phyloP scores from a whole-genome alignment of 2,113 vertebrate species.

The Pygathrix nemaeus region DNA sequence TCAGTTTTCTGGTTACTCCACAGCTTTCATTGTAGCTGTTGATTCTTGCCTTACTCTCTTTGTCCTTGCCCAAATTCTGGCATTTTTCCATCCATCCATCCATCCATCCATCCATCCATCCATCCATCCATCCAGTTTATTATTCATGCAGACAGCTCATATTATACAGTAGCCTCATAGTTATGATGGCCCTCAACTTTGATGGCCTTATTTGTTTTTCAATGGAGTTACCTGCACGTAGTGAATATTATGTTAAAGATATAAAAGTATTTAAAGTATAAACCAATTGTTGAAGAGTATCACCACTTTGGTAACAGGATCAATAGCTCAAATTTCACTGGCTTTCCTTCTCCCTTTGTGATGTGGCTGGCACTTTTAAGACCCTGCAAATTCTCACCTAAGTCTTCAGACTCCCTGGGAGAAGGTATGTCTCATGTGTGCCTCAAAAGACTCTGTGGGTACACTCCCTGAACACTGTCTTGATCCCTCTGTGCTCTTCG shows the following conservation, averaged over 20 bases:
- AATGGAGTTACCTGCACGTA: neutral
- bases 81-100: neutral
- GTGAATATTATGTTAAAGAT: neutral
- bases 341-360: neutral
- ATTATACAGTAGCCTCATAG: neutral
- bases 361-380: neutral
- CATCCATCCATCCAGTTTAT: neutral
- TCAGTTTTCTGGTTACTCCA: neutral
- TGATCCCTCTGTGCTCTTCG: neutral
- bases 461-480: neutral
- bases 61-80: neutral
- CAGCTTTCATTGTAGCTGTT: neutral
- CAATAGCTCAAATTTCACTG: neutral
- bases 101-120: too few relatives aligned
- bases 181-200: neutral
- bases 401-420: neutral
- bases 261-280: slow-evolving; percentile 11
- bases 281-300: neutral
- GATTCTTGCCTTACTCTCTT: neutral
- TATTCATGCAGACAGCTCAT: neutral
- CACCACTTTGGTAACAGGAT: neutral
- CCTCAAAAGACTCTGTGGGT: neutral
- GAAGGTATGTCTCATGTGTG: neutral
- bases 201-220: neutral
- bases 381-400: neutral